Evolutionary conservation across 1,140 invertebrate species (phyloP), one percentile per base, ranked within the genome.

Genomic region (Kradibia gibbosae): DNA sequence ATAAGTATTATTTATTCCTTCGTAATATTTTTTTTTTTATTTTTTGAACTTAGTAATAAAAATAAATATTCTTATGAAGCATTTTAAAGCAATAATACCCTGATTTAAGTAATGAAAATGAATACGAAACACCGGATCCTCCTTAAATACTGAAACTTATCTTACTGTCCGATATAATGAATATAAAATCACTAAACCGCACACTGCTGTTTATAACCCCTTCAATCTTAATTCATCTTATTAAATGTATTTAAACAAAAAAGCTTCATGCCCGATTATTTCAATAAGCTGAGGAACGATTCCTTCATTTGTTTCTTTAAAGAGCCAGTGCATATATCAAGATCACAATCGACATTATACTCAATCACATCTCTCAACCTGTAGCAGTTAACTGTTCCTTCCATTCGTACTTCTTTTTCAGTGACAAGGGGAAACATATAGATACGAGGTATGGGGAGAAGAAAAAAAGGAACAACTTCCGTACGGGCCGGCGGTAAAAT

Each of bases 321-420:
- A 73, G 74, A 48, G 75, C 57, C 65, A 76, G 73, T 53, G 34
- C 17, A 28, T 15, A 42, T 76, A 81, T 76, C 73, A n/a, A 71
- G 73, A 81, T 81, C 15, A n/a, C 45, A 67, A 81, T 81, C 73
- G 65, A 57, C n/a, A 17, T 50, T 53, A 57, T 75, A n/a, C 65
- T 81, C 80, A 76, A 81, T 81, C 80, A 76, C 73, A 50, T 55
- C 72, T 36, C 78, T 81, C 74, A 78, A 82, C 67, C 67, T 75
- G 75, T 65, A 78, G 25, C 34, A 39, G 53, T n/a, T 78, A 81
- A 72, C 75, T 72, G 65, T 75, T 60, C 75, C 50, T 62, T 60
- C 28, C 34, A 28, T 4, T 25, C 55, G 17, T 45, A 28, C 22
- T 22, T 65, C 75, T 81, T 78, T 72, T 45, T 74, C 50, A 25